phyloP scores from a whole-genome alignment of 2,113 vertebrate genomes.

The Alosa alosa region DNA sequence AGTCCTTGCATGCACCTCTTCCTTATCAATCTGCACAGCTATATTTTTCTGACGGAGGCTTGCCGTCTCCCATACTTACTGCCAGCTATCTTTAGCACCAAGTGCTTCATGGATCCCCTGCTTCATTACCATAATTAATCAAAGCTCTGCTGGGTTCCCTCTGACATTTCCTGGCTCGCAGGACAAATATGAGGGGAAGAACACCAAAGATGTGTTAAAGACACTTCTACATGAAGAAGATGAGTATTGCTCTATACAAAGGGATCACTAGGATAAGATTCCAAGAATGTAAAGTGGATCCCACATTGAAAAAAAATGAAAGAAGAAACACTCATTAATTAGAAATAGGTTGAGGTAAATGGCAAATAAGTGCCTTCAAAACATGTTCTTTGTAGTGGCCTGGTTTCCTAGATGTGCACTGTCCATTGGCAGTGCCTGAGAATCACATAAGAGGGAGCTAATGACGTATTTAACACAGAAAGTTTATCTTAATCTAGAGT shows the following conservation, averaged over 20 bases:
- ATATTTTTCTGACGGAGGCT: neutral
- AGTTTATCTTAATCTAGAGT: slow-evolving; percentile 9
- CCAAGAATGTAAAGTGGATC: neutral
- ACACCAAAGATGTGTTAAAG: neutral
- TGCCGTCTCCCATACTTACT: neutral
- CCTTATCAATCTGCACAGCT: neutral
- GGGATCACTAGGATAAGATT: neutral
- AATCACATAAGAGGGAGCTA: neutral
- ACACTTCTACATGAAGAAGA: neutral
- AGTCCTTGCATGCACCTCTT: neutral
- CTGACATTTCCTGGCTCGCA: neutral
- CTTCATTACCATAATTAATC: neutral
- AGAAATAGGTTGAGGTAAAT: neutral
- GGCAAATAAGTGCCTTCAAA: neutral
- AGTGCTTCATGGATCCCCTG: neutral
- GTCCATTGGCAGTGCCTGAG: neutral
- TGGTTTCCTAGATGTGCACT: neutral
- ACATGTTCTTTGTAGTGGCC: neutral
- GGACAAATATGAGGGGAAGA: neutral
- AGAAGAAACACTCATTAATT: neutral
- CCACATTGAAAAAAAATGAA: neutral
- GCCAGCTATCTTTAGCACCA: neutral
- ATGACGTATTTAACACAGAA: slow-evolving; percentile 6
- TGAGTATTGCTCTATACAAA: neutral
- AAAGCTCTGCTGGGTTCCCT: neutral